Evolutionary conservation across 2,888 invertebrate genomes (phyloP), one percentile per base, ranked within the genome.

Genomic region (Acutogordius australiensis): DNA sequence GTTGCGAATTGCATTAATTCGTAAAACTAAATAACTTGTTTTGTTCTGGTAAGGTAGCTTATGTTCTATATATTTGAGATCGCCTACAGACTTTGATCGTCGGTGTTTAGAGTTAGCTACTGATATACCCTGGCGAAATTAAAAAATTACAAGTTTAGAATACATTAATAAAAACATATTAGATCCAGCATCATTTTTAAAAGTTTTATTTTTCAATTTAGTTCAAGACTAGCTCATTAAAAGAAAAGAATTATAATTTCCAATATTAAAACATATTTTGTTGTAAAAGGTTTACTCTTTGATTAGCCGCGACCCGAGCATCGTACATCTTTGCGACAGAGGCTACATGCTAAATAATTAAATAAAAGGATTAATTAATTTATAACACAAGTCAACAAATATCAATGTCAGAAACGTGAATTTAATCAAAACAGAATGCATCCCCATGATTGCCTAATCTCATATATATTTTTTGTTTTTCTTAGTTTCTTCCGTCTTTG

Each of bases 311-410:
- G 23, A 51, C 26, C 23, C 23, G 8, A 8, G 51, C 13, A 23
- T 51, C 51, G 23, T 51, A 51, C 51, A 51, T 51, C 23, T 23
- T 51, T 4, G 51, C 51, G 4, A 51, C 51, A 13, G 51, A 51
- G 13, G 51, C 51, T n/a, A 51, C 51, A 26, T 51, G 51, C 51
- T 51, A n/a, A 8, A 37, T n/a, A n/a, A n/a, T n/a, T n/a, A n/a
- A n/a, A n/a, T n/a, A n/a, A n/a, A n/a, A n/a, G n/a, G n/a, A n/a
- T n/a, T n/a, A n/a, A n/a, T n/a, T n/a, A n/a, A n/a, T n/a, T n/a
- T n/a, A n/a, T n/a, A n/a, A n/a, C n/a, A n/a, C n/a, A n/a, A n/a
- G n/a, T n/a, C n/a, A n/a, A n/a, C n/a, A n/a, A n/a, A n/a, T n/a
- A n/a, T n/a, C n/a, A n/a, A n/a, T n/a, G n/a, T n/a, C n/a, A n/a